Evolutionary conservation across 2,113 vertebrate genomes (phyloP).

Genomic region (Ophiodon elongatus): DNA sequence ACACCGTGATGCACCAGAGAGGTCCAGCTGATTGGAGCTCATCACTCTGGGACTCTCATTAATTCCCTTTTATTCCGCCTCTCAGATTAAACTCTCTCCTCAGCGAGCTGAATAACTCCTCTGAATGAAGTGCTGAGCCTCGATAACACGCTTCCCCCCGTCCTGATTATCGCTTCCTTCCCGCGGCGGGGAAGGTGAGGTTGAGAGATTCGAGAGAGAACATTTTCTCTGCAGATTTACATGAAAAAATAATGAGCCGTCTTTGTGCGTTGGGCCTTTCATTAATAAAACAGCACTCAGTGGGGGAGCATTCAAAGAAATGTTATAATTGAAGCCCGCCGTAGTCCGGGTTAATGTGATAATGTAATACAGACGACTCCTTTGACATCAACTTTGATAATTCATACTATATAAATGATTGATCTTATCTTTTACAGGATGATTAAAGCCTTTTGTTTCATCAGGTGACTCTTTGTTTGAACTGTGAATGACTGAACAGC

Average conservation of each 20-base stretch:
- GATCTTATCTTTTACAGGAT: neutral
- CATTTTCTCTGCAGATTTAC: constrained; percentile 46
- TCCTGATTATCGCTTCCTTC: constrained; percentile 46
- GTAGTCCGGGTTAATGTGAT: constrained; percentile 21
- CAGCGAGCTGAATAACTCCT: constrained; percentile 38
- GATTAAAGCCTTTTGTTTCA: neutral
- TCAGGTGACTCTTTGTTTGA: neutral
- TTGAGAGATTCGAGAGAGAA: constrained; percentile 11
- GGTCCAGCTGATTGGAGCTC: constrained; percentile 37
- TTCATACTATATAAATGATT: neutral
- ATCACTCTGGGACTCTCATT: constrained; percentile 28
- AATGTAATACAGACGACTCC: constrained; percentile 8
- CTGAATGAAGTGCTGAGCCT: constrained; percentile 24
- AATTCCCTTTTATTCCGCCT: constrained; percentile 36
- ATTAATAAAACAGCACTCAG: constrained; percentile 41
- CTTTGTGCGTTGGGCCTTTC: constrained; percentile 29
- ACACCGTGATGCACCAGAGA: neutral
- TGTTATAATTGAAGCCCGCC: neutral
- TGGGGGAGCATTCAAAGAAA: neutral
- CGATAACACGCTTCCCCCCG: neutral
- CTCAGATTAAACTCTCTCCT: constrained; percentile 51
- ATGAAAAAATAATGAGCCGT: constrained; percentile 57
- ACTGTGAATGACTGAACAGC: neutral
- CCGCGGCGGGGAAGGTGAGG: constrained; percentile 23
- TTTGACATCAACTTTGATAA: constrained; percentile 2